Conservation (phyloP, 2,113 vertebrate species). For the Kryptolebias marmoratus region DNA sequence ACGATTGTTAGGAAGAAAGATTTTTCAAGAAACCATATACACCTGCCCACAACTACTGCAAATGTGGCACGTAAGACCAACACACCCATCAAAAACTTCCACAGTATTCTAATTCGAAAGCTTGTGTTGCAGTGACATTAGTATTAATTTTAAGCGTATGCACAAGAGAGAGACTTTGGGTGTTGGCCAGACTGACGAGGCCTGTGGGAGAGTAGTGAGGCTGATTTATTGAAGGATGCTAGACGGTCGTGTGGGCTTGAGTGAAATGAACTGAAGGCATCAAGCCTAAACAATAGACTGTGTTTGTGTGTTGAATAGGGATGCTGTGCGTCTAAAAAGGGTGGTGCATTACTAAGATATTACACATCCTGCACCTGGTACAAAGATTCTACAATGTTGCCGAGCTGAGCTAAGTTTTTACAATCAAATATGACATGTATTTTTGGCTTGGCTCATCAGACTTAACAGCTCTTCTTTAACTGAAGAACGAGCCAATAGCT, state of each 20-base stretch:
- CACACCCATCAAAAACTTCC: conserved; percentile 1
- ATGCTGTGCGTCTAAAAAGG: conserved; percentile 9
- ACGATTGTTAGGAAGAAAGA: not conserved
- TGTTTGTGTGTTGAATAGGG: conserved; percentile 19
- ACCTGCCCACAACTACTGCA: conserved; percentile 7
- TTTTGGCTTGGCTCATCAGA: conserved; percentile 70
- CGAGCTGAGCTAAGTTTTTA: conserved; percentile 42
- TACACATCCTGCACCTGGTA: conserved; percentile 56
- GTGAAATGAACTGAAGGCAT: conserved; percentile 73
- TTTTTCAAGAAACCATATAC: not conserved
- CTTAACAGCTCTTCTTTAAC: conserved; percentile 64
- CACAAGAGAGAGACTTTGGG: conserved; percentile 37
- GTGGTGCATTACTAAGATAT: conserved; percentile 45
- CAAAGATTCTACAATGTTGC: conserved; percentile 49
- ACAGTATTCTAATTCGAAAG: conserved; percentile 10
- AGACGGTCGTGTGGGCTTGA: conserved; percentile 64
- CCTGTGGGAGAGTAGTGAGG: conserved; percentile 41
- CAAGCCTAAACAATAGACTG: conserved; percentile 42
- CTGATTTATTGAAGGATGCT: conserved; percentile 74
- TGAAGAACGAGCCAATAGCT: conserved; percentile 41
- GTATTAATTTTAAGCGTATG: conserved; percentile 43
- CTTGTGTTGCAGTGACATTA: conserved; percentile 23
- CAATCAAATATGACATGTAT: conserved; percentile 60
- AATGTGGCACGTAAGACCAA: not conserved
- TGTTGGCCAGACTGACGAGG: conserved; percentile 48